Conservation (phyloP, 2,888 invertebrate species). For the Sylvicola cinctus region DNA sequence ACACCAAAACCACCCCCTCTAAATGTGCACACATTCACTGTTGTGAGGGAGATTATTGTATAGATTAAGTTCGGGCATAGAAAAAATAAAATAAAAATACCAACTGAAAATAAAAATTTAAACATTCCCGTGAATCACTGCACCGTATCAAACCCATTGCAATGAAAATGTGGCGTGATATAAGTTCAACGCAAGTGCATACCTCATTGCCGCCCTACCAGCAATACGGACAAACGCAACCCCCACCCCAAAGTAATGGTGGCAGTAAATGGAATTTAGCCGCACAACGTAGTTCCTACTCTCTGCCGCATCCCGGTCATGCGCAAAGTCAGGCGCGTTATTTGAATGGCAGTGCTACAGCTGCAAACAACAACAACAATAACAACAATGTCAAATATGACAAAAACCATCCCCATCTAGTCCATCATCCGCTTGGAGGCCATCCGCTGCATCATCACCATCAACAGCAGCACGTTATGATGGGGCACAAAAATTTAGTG, state of each 20-base stretch:
- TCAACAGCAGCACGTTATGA: no score
- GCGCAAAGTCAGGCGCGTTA: slow-evolving; percentile 12
- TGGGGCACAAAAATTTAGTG: slow-evolving; percentile 8
- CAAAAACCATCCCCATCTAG: background rate
- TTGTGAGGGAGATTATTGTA: no score
- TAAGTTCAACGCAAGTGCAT: slow-evolving; percentile 6
- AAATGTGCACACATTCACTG: no score
- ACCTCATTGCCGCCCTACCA: slow-evolving; percentile 8
- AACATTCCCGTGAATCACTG: background rate
- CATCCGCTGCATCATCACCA: no score
- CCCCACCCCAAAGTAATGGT: slow-evolving; percentile 5
- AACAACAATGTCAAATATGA: background rate
- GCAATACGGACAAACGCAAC: slow-evolving; percentile 10
- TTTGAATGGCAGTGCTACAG: slow-evolving; percentile 8
- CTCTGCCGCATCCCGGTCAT: slow-evolving; percentile 14
- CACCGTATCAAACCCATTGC: background rate
- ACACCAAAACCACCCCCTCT: no score
- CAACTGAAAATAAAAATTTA: background rate
- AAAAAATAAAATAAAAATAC: background rate
- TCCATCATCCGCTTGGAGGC: no score
- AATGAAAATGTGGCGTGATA: slow-evolving; percentile 8
- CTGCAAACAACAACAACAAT: slow-evolving; percentile 5
- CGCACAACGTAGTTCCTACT: slow-evolving; percentile 12
- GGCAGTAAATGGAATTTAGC: slow-evolving; percentile 9
- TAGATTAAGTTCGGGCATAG: background rate